These are phyloP conservation scores for Apamea anceps DNA, from an alignment of 2,888 invertebrate species.

Conservation along the genomic window DNA sequence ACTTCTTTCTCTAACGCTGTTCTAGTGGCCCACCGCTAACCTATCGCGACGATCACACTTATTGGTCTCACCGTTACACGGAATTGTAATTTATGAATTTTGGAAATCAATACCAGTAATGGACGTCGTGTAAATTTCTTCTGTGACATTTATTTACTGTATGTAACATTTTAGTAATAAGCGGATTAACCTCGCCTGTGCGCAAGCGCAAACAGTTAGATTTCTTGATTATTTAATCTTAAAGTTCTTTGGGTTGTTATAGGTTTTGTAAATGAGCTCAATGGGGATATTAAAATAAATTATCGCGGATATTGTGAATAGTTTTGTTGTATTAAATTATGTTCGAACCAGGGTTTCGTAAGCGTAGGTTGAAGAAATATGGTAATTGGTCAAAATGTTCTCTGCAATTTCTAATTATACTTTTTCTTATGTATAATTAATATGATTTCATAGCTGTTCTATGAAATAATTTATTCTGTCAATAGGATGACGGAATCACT, in stretches of 20 bases:
- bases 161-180: conserved; percentile 54
- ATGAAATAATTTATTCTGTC: not conserved
- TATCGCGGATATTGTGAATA: conserved; percentile 44
- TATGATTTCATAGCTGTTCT: not conserved
- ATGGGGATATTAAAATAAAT: conserved; percentile 49
- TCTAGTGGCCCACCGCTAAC: conserved; percentile 46
- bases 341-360: conserved; percentile 36
- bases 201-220: conserved; percentile 57
- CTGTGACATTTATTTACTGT: conserved; percentile 63
- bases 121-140: conserved; percentile 61
- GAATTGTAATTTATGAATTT: conserved; percentile 72
- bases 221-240: conserved; percentile 54
- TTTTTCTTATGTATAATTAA: not conserved
- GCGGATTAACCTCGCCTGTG: conserved; percentile 54
- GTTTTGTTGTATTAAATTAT: conserved; percentile 23
- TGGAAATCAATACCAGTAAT: conserved; percentile 71
- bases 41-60: conserved; percentile 63
- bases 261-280: conserved; percentile 44
- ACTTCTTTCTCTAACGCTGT: conserved; percentile 10
- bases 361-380: conserved; percentile 34
- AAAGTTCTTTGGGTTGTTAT: conserved; percentile 49
- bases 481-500: not conserved
- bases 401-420: not conserved
- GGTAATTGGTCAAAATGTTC: not conserved
- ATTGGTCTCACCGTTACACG: conserved; percentile 70